phyloP scores from a whole-genome alignment of 1,140 invertebrate genomes.

The Mycetomoellerius zeteki region DNA sequence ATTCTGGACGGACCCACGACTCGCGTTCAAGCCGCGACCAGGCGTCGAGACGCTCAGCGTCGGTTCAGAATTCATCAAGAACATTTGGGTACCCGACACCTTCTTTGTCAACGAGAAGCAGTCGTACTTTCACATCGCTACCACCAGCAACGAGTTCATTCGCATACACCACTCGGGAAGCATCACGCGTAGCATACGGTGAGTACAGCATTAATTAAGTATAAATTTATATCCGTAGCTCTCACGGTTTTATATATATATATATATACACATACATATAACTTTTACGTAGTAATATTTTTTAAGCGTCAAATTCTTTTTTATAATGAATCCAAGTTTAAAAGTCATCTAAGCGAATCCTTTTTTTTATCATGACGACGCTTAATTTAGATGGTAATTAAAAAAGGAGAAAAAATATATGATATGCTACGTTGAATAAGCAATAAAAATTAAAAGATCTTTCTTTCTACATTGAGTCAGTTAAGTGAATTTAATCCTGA shows the following conservation, averaged over 20 bases:
- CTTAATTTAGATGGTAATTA: conserved; percentile 11
- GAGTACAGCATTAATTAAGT: conserved; percentile 83
- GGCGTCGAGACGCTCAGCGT: conserved; percentile 96
- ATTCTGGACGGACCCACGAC: conserved; percentile 98
- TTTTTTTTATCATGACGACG: background rate
- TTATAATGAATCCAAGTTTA: background rate
- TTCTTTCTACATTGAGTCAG: background rate
- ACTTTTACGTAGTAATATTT: background rate
- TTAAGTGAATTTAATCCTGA: conserved; percentile 43
- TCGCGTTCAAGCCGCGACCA: conserved; percentile 95
- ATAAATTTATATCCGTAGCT: conserved; percentile 7
- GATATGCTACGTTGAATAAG: background rate
- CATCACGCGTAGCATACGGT: conserved; percentile 98
- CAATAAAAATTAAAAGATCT: conserved; percentile 4
- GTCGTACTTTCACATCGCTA: conserved; percentile 99
- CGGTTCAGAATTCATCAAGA: conserved; percentile 98
- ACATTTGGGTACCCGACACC: conserved; percentile 99
- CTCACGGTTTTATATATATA: background rate
- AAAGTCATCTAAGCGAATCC: background rate
- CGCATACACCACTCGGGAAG: conserved; percentile 97
- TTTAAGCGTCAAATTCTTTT: background rate
- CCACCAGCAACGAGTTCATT: conserved; percentile 98
- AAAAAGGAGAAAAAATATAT: background rate
- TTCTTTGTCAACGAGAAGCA: conserved; percentile 99
- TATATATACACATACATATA: background rate